These are phyloP conservation scores for Sciaenops ocellatus DNA, from an alignment of 2,797 vertebrate species.

Conservation along the genomic window DNA sequence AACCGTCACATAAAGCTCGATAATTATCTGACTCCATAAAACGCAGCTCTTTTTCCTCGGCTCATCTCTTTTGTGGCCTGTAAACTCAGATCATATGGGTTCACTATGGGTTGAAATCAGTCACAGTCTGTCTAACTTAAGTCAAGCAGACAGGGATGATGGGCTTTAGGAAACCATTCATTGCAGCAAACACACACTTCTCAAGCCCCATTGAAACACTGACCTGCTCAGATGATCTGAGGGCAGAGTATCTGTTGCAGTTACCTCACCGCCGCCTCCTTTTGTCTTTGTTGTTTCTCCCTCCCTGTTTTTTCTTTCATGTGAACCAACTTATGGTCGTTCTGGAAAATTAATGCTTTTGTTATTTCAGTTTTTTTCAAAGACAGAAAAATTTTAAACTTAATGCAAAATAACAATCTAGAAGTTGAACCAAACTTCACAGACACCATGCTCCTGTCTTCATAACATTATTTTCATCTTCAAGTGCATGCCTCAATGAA, in stretches of 20 bases:
- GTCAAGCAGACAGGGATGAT: slow-evolving; percentile 71
- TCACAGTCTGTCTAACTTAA: slow-evolving; percentile 73
- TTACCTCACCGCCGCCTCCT: slow-evolving; percentile 17
- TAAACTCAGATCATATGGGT: slow-evolving; percentile 67
- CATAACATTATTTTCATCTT: not conserved
- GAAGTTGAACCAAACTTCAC: not conserved
- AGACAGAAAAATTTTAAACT: not conserved
- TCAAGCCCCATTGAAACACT: slow-evolving; percentile 62
- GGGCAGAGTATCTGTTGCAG: slow-evolving; percentile 40
- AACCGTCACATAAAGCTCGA: slow-evolving; percentile 10
- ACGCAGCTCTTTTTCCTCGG: slow-evolving; percentile 25
- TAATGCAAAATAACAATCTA: not conserved
- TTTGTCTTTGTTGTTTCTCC: slow-evolving; percentile 12
- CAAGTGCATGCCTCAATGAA: not conserved
- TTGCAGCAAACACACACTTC: slow-evolving; percentile 61
- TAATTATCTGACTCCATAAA: slow-evolving; percentile 47
- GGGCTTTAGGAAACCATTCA: slow-evolving; percentile 74
- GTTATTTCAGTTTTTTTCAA: not conserved
- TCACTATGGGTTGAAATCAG: slow-evolving; percentile 75
- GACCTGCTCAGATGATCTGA: slow-evolving; percentile 56
- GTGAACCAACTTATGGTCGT: not conserved
- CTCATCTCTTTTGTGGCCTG: slow-evolving; percentile 52
- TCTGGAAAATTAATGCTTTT: not conserved
- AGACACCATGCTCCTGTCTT: not conserved
- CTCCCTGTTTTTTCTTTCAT: not conserved